Conservation (phyloP, 2,888 invertebrate genomes). For the Stenodera caucasica region DNA sequence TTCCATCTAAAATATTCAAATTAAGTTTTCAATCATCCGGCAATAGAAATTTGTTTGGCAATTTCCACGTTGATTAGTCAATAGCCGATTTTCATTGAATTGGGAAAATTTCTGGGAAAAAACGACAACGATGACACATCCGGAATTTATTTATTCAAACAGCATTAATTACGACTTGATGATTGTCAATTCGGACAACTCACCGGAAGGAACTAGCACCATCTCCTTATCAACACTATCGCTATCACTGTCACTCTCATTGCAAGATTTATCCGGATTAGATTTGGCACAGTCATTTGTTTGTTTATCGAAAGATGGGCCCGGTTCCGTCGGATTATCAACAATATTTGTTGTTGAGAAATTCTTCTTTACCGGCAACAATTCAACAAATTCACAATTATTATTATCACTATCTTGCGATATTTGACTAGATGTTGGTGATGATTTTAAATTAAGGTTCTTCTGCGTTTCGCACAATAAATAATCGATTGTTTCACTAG, state of each 20-base stretch:
- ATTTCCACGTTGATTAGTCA: too few species aligned
- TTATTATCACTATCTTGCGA: slow-evolving; percentile 35
- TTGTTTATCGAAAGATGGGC: slow-evolving; percentile 6
- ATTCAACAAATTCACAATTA: slow-evolving; percentile 36
- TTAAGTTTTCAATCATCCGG: too few species aligned
- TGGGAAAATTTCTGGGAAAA: neutral
- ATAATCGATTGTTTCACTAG: slow-evolving; percentile 44
- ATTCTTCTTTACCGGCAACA: slow-evolving; percentile 27
- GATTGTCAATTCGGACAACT: slow-evolving; percentile 19
- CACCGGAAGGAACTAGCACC: slow-evolving; percentile 55
- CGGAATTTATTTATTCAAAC: neutral
- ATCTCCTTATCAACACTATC: slow-evolving; percentile 44
- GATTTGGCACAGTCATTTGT: slow-evolving; percentile 5
- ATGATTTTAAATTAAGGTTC: slow-evolving; percentile 44
- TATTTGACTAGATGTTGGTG: slow-evolving; percentile 36
- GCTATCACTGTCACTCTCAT: slow-evolving; percentile 25
- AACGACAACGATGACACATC: neutral
- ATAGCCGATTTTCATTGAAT: neutral
- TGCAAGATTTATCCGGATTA: neutral
- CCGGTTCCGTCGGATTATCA: slow-evolving; percentile 11
- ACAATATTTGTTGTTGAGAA: neutral
- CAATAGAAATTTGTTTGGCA: too few species aligned
- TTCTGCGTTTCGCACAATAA: slow-evolving; percentile 45
- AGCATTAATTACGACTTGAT: neutral
- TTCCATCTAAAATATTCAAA: too few species aligned